Base-by-base conservation (phyloP, 1,140 invertebrate species). In the Euura saliciscinereae region DNA sequence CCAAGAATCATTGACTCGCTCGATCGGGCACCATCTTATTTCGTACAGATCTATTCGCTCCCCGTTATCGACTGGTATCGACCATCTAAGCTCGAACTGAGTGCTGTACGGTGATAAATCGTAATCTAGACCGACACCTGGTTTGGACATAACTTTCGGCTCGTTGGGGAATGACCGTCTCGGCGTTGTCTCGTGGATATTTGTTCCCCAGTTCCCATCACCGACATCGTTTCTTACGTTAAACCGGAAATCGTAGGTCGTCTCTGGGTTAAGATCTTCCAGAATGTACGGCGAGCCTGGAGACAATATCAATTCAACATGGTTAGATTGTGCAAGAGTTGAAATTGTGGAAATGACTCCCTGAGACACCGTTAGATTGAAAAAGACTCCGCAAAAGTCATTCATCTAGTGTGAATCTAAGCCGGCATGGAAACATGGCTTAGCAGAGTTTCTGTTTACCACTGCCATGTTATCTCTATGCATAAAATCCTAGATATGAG, bases 161-260 rank as follows among this genome's bases (percentile, higher is more conserved):
- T 89, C 86, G 51, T 89, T 88, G 2, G 92, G 92, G 8, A 80
- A 82, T 0, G 90, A 90, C 73, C 88, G 85, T 77, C 85, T 81
- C 0, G 88, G 90, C 78, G 91, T 93, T 0, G 87, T 87, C 75
- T 91, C 89, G 0, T 86, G 82, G 42, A 89, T 79, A 45, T 89
- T 85, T 13, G 89, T 87, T 28, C 89, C 90, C 92, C 92, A 97
- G 28, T 90, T 88, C 42, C 95, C 94, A 11, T 91, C 81, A 10
- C 96, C 97, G 2, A 96, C 96, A 76, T 93, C 91, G 86, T 97
- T 98, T 64, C 90, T 86, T 0, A 95, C 95, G 4, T 94, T 92
- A 83, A 98, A 97, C 72, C 93, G 91, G 86, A 98, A 97, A 71
- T 92, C 89, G 83, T 98, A 98, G 0, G 88, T 87, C n/a, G 91